Conservation (phyloP, 2,113 vertebrate genomes). For the Thalassarche chlororhynchos region DNA sequence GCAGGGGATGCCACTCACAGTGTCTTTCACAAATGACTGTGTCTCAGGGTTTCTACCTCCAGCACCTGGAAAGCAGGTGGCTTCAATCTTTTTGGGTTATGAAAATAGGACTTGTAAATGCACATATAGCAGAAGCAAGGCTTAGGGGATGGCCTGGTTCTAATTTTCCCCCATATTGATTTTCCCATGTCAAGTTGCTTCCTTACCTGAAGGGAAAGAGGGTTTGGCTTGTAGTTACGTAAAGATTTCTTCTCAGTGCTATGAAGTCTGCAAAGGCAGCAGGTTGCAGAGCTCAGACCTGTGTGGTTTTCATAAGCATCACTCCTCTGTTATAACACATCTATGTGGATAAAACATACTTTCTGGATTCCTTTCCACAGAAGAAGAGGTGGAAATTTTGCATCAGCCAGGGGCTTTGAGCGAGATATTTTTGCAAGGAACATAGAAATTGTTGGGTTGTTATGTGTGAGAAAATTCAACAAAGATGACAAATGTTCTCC, state of each 20-base stretch:
- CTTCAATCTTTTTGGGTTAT: not conserved
- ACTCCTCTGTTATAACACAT: not conserved
- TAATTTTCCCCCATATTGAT: not conserved
- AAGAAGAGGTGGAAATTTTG: not conserved
- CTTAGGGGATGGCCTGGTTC: not conserved
- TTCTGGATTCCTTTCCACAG: not conserved
- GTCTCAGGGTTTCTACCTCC: not conserved
- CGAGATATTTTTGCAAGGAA: not conserved
- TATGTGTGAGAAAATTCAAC: not conserved
- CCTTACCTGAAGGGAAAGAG: not conserved
- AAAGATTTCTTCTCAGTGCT: not conserved
- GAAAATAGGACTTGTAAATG: not conserved
- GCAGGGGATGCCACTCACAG: not conserved
- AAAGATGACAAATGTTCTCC: not conserved
- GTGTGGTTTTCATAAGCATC: not conserved
- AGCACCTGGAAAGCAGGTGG: not conserved
- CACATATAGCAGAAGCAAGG: not conserved
- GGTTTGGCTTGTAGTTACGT: not conserved
- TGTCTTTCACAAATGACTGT: not conserved
- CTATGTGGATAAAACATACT: accelerated
- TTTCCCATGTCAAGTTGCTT: not conserved
- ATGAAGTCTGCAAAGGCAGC: not conserved
- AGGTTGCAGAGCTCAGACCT: not conserved
- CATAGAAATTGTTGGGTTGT: not conserved
- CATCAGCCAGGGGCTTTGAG: not conserved